These are phyloP conservation scores for Perccottus glenii DNA, from an alignment of 2,113 vertebrate species.

Conservation along the genomic window DNA sequence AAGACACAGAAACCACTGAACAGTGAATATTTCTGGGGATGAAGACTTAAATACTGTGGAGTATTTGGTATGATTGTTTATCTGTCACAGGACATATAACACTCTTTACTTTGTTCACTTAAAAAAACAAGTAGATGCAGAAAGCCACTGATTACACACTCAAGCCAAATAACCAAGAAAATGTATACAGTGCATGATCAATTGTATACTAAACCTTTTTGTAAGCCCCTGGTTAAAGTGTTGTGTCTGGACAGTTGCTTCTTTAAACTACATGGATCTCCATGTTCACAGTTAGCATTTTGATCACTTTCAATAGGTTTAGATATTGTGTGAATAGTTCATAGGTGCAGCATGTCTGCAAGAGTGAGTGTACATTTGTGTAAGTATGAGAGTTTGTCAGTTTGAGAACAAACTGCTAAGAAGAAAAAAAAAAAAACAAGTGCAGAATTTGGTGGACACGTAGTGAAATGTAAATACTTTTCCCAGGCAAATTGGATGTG, in stretches of 20 bases:
- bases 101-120: conserved; percentile 65
- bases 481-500: conserved; percentile 83
- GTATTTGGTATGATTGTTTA: conserved; percentile 60
- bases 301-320: conserved; percentile 84
- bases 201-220: conserved; percentile 75
- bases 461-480: conserved; percentile 82
- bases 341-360: conserved; percentile 78
- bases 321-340: conserved; percentile 78
- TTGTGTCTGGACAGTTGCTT: conserved; percentile 78
- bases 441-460: conserved; percentile 50
- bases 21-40: conserved; percentile 52
- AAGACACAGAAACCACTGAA: conserved; percentile 70
- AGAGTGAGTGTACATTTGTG: conserved; percentile 75
- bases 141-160: conserved; percentile 66
- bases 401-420: conserved; percentile 65
- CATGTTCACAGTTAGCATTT: conserved; percentile 81
- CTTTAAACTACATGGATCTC: conserved; percentile 73
- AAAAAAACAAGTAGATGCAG: conserved; percentile 60
- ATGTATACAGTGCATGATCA: conserved; percentile 84
- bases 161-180: conserved; percentile 74
- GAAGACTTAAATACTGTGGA: conserved; percentile 61
- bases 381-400: conserved; percentile 68
- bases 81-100: conserved; percentile 54
- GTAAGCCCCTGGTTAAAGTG: conserved; percentile 74
- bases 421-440: conserved; percentile 32